phyloP scores from a whole-genome alignment of 1,140 invertebrate species.

The Heliconius himera region DNA sequence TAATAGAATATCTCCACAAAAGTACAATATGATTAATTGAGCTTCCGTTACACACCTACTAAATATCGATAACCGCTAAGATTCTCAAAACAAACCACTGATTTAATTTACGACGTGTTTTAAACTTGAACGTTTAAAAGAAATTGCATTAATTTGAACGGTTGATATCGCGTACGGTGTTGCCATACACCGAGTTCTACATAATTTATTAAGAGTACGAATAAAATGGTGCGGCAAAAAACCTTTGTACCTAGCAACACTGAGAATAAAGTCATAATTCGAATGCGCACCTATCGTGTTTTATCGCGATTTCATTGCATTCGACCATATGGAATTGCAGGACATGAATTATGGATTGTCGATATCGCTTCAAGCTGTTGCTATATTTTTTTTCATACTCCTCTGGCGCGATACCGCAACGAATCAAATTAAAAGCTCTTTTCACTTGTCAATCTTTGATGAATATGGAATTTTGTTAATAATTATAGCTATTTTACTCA shows the following conservation, averaged over 20 bases:
- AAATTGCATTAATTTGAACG: conserved; percentile 81
- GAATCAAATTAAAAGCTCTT: conserved; percentile 82
- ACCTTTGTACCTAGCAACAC: conserved; percentile 46
- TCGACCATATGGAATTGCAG: conserved; percentile 78
- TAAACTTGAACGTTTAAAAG: conserved; percentile 73
- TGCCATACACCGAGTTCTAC: conserved; percentile 71
- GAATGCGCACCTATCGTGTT: conserved; percentile 41
- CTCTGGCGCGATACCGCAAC: conserved; percentile 76
- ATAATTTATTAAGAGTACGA: conserved; percentile 44
- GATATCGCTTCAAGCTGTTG: conserved; percentile 81
- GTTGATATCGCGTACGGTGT: conserved; percentile 78
- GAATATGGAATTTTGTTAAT: conserved; percentile 50
- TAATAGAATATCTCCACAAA: background rate
- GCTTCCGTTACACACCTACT: background rate
- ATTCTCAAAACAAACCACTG: conserved; percentile 67
- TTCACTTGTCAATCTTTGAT: conserved; percentile 79
- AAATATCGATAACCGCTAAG: conserved; percentile 53
- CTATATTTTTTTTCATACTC: conserved; percentile 74
- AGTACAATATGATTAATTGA: background rate
- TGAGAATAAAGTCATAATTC: conserved; percentile 58
- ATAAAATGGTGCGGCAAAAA: conserved; percentile 38
- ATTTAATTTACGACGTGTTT: conserved; percentile 81
- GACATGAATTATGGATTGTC: conserved; percentile 82
- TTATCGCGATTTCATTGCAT: conserved; percentile 50
- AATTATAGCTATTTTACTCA: background rate